Base-by-base conservation (phyloP, 2,113 vertebrate species). In the Telmatochromis sp. region DNA sequence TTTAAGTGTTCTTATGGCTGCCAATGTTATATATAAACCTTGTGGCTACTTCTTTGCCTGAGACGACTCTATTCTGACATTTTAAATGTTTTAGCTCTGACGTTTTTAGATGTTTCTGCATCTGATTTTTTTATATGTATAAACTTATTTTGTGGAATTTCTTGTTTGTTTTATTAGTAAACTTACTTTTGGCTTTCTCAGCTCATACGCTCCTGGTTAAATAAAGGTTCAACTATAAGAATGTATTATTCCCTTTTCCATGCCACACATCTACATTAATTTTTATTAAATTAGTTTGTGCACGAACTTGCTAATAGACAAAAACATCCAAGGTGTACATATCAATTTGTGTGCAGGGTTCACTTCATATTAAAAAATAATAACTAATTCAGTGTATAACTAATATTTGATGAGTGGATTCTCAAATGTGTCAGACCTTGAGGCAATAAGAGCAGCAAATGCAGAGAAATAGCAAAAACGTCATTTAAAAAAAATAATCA, bases 191-290 rank as follows among this genome's bases (percentile, higher is more conserved):
- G 13, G n/a, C 37, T 71, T 71, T 42, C 65, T 71, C 65, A 42
- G 65, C 37, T 42, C 0, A 42, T 13, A 45, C 0, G 1, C 37
- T 71, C 68, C 14, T 12, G 42, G 42, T 28, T 50, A 78, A 50
- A 78, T 50, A 71, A 23, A 23, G 7, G 21, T 45, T 71, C 13
- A 71, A 26, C 40, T 31, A 28, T 47, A 75, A 75, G 15, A 17
- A 75, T 4, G 71, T 26, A 17, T 45, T 63, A 63, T 12, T 63
- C 58, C 31, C 58, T 35, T 63, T 63, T 63, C 58, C 58, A 63
- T 35, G 31, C 14, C 17, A 65, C 60, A 65, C 31, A 47, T 28
- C 14, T 28, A 45, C 23, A 5, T 47, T 11, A 0, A 1, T 1
- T 19, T 31, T 47, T 19, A 75, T 31, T 17, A 75, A 47, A 73